Evolutionary conservation across 2,888 invertebrate species (phyloP).

Genomic region (Uropetala carovei): DNA sequence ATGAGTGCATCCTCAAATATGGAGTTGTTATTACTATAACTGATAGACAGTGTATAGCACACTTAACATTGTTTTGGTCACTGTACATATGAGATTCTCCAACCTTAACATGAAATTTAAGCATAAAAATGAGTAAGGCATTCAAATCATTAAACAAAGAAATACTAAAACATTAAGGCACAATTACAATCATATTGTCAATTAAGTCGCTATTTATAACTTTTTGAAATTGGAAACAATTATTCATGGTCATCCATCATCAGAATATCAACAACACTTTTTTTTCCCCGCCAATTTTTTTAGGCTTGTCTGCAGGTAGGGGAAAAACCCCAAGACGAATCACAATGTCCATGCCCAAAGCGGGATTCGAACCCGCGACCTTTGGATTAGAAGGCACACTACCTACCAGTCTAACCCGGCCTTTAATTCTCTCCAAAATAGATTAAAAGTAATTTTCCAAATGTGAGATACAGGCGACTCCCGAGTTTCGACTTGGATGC

Average conservation of each 20-base stretch:
- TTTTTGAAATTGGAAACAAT: not conserved
- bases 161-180: not conserved
- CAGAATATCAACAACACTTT: not conserved
- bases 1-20: conserved; percentile 76
- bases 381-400: too few species aligned
- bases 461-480: too few species aligned
- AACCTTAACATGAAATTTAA: not conserved
- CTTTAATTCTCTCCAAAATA: too few species aligned
- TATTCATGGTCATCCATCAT: not conserved
- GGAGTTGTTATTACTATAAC: conserved; percentile 77
- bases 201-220: not conserved
- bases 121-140: not conserved
- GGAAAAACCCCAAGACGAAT: too few species aligned
- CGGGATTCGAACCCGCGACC: too few species aligned
- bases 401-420: too few species aligned
- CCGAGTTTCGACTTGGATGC: too few species aligned
- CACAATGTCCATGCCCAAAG: too few species aligned
- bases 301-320: too few species aligned
- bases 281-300: too few species aligned
- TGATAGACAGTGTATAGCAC: conserved; percentile 78
- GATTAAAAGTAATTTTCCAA: too few species aligned
- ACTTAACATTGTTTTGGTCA: not conserved
- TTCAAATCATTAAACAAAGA: not conserved
- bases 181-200: not conserved
- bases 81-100: not conserved